Evolutionary conservation across 2,113 vertebrate genomes (phyloP).

Genomic region (Tachuris rubrigastra): DNA sequence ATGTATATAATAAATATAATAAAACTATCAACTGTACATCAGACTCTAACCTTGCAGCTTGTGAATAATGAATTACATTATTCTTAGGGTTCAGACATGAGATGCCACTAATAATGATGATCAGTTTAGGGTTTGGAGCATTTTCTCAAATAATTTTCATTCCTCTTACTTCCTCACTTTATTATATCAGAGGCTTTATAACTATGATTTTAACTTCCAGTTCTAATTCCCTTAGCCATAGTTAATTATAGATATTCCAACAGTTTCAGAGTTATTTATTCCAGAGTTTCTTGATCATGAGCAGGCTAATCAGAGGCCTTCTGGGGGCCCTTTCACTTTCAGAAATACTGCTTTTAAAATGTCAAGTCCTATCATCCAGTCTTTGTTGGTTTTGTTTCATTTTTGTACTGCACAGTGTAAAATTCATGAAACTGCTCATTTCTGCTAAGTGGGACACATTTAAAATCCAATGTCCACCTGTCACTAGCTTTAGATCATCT

Average conservation of each 20-base stretch:
- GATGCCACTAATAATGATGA: not conserved
- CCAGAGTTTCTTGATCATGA: not conserved
- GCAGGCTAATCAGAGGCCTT: slow-evolving; percentile 1
- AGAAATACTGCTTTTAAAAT: slow-evolving; percentile 38
- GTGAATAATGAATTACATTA: not conserved
- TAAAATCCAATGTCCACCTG: not conserved
- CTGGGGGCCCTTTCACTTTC: not conserved
- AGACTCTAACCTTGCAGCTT: not conserved
- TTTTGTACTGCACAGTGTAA: not conserved
- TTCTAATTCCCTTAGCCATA: not conserved
- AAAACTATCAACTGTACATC: not conserved
- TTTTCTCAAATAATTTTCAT: not conserved
- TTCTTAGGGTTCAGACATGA: not conserved
- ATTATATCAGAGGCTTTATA: not conserved
- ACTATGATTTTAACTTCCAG: not conserved
- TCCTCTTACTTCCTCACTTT: not conserved
- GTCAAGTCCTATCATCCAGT: not conserved
- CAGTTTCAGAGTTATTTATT: slow-evolving; percentile 9
- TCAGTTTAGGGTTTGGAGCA: not conserved
- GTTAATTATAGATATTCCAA: slow-evolving; percentile 10
- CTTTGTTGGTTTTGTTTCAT: not conserved
- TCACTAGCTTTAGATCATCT: not conserved
- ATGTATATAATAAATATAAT: not conserved
- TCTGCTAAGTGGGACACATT: not conserved
- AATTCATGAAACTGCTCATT: not conserved